Evolutionary conservation across 2,888 invertebrate species (phyloP).

Genomic region (Bedellia somnulentella): DNA sequence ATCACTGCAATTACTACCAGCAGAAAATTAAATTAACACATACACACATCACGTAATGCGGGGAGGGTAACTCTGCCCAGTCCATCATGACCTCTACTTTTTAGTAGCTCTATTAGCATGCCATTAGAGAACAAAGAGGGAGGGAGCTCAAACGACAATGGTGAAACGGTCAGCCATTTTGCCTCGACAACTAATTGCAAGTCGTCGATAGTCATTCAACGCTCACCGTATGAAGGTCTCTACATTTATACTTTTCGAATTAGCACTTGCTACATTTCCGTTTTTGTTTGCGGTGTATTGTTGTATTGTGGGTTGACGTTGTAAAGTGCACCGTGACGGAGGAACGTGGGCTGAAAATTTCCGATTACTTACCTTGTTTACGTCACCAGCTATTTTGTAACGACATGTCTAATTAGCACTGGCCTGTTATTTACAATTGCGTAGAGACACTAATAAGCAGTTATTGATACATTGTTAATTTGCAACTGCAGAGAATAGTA

Average conservation of each 20-base stretch:
- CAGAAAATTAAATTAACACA: constrained; percentile 60
- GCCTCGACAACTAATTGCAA: constrained; percentile 47
- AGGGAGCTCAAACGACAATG: constrained; percentile 12
- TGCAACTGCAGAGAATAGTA: too few species aligned
- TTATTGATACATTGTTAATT: too few species aligned
- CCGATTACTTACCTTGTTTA: too few species aligned
- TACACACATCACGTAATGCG: constrained; percentile 38
- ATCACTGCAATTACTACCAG: constrained; percentile 44
- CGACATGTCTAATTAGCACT: too few species aligned
- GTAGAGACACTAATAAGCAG: too few species aligned
- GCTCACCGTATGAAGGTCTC: constrained; percentile 36
- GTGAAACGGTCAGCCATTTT: constrained; percentile 48
- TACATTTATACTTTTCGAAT: constrained; percentile 54
- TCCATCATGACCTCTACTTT: constrained; percentile 15
- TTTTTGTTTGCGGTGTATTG: constrained; percentile 34
- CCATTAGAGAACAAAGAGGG: background rate
- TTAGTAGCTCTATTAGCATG: background rate
- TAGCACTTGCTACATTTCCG: constrained; percentile 52
- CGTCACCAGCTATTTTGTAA: too few species aligned
- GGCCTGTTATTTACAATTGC: too few species aligned
- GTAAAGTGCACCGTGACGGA: constrained; percentile 13
- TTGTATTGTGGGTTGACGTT: constrained; percentile 27
- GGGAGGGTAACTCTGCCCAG: constrained; percentile 28
- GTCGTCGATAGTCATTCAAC: constrained; percentile 42
- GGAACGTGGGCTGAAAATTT: constrained; percentile 4